Evolutionary conservation across 2,888 invertebrate species (phyloP), one percentile per base, ranked within the genome.

Genomic region (Gasteruption jaculator): DNA sequence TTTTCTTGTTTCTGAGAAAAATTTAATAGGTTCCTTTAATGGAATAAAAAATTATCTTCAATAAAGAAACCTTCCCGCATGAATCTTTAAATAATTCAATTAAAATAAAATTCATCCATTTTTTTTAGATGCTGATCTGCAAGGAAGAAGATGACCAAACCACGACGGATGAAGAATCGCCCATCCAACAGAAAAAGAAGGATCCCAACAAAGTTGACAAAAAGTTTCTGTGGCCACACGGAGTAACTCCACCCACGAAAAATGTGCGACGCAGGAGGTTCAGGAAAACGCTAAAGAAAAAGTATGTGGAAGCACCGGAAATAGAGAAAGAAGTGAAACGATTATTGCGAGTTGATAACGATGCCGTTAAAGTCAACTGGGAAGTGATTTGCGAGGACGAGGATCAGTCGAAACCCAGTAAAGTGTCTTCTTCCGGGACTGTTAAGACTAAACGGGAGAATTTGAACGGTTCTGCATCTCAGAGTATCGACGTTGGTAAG

Each of bases 271-370:
- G 89, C 55, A 78, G 94, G 40, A 78, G 96, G 43, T 96, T 96
- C 62, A 79, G 96, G 22, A 95, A 95, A 74, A 95, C 94, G 0
- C 70, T 96, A 19, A 92, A 91, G 67, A 99, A 99, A 71, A 99
- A 97, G 72, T 91, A 89, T 72, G 91, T 91, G 1, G 96, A 96
- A 72, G 91, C 93, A 16, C 95, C 96, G 1, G 96, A 97, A 74
- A 93, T 96, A 50, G 97, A 99, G 65, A 95, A 95, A 68, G 97
- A 99, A 75, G 92, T 99, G 0, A 94, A 95, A 67, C 77, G 94
- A 25, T 73, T 99, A 40, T 74, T 99, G 6, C 77, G 94, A 49
- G 85, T 85, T 22, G 96, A 96, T 65, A 91, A 92, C 63, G 95
- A 96, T 67, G 95, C 96, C 2, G 85, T 86, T 0, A 82, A 82